Evolutionary conservation across 2,797 vertebrate genomes (phyloP), one percentile per base, ranked within the genome.

Genomic region (Dermochelys coriacea): DNA sequence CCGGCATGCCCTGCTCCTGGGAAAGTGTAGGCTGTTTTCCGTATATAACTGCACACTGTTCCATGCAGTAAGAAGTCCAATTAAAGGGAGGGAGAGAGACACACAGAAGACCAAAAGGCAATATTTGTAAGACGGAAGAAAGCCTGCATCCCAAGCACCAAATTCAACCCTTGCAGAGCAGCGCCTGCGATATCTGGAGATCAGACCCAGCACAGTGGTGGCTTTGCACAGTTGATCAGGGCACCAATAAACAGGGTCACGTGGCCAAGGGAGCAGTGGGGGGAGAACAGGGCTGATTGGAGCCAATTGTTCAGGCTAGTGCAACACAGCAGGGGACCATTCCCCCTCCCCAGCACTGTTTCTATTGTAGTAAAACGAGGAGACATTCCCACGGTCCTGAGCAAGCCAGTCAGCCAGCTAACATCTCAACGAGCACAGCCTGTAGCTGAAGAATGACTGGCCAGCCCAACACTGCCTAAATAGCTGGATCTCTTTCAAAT

Each of bases 41-140:
- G 96, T 97, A 98, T 98, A 98, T 97, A 93, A 97, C 87, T 95
- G 94, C 96, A 96, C 98, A 98, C 96, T 95, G 97, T 97, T 98
- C 98, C 96, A 97, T 96, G 86, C 91, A 96, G 95, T 96, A 97
- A 98, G 96, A 93, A 89, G 92, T 95, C 94, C 95, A 97, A 97
- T 97, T 97, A 97, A 97, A 97, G 97, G 96, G 96, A 95, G 95
- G 90, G 88, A 86, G 91, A 91, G 88, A 91, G 79, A 59, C 51
- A 78, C 79, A 64, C 91, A 89, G 82, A 90, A 92, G 94, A 90
- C 83, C 50, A 34, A 93, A 95, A 97, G 88, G 96, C 85, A 95
- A 71, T 94, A 95, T 96, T 97, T 96, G 95, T 86, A 91, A 84
- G 80, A 68, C 77, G 87, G 91, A 85, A 92, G 89, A 85, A 80